Evolutionary conservation across 2,888 invertebrate species (phyloP), one percentile per base, ranked within the genome.

Genomic region (Ophion costatus): DNA sequence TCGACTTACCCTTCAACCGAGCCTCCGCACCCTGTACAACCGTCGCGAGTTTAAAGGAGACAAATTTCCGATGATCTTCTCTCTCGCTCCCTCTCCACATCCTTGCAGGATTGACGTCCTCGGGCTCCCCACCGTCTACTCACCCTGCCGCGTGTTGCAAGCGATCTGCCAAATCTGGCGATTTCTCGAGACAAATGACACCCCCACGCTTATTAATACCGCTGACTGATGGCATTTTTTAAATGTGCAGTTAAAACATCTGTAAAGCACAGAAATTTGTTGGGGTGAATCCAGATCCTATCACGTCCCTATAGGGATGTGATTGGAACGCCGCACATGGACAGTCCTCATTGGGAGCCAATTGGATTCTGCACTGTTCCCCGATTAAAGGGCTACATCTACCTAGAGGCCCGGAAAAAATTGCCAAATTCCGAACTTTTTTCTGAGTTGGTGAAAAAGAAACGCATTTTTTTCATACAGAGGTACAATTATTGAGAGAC

Each of bases 201-300:
- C 66, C 70, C 59, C 51, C 59, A 51, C 64, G 73, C 81, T 84
- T 90, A 90, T 90, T 89, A 89, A 90, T 90, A 89, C 85, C 88
- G 88, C 84, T 88, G 89, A 89, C 89, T 89, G 90, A 90, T 90
- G 88, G 89, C 88, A 89, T 88, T 89, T 90, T 85, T 88, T 3
- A 22, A 20, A 64, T 29, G 63, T 2, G 45, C 11, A 33, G 9
- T 4, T 5, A 14, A 42, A 29, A 5, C 22, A 20, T 33, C 33
- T 38, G 24, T 63, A 9, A 29, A 29, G 33, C 17, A n/a, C 29
- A 70, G n/a, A 20, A 14, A 20, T 5, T 6, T 11, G 29, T n/a
- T n/a, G n/a, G n/a, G n/a, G n/a, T n/a, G n/a, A n/a, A n/a, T n/a
- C n/a, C n/a, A n/a, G n/a, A n/a, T n/a, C n/a, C n/a, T n/a, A n/a